Conservation (phyloP, 1,140 invertebrate genomes). For the Drosophila triauraria region DNA sequence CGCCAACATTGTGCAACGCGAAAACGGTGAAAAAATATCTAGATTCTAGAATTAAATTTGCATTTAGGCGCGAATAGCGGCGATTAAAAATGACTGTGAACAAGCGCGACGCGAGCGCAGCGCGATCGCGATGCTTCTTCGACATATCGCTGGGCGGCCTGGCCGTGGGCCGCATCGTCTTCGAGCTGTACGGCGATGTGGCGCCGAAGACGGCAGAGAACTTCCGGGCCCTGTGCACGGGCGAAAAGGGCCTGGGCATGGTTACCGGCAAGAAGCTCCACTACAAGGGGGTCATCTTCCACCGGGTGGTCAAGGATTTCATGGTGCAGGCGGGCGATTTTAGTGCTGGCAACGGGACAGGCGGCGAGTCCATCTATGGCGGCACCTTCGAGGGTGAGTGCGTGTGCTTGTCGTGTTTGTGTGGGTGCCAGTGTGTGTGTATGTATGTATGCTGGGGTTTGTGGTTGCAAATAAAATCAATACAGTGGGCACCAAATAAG, state of each 20-base stretch:
- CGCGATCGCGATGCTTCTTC: conserved; percentile 92
- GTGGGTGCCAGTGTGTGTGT: conserved; percentile 3
- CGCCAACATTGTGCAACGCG: conserved; percentile 44
- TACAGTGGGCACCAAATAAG: conserved; percentile 20
- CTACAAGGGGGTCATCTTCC: conserved; percentile 94
- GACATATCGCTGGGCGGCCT: conserved; percentile 96
- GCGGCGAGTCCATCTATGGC: conserved; percentile 96
- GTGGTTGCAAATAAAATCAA: conserved; percentile 48
- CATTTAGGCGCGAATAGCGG: conserved; percentile 11
- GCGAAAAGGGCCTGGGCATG: conserved; percentile 92
- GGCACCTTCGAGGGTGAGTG: conserved; percentile 92
- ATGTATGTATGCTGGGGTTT: neutral
- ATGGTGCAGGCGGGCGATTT: conserved; percentile 96
- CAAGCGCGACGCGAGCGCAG: conserved; percentile 64
- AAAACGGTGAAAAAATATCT: conserved; percentile 25
- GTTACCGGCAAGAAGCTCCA: conserved; percentile 90
- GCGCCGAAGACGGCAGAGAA: conserved; percentile 98
- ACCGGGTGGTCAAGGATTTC: conserved; percentile 96
- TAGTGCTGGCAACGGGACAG: conserved; percentile 95
- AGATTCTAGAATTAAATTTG: conserved; percentile 1
- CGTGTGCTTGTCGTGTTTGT: conserved; percentile 1
- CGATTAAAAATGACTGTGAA: conserved; percentile 67
- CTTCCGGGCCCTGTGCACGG: conserved; percentile 96
- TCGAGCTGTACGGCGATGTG: conserved; percentile 96
- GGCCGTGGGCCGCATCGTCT: conserved; percentile 94